phyloP scores from a whole-genome alignment of 2,113 vertebrate species.

The Scomber scombrus region DNA sequence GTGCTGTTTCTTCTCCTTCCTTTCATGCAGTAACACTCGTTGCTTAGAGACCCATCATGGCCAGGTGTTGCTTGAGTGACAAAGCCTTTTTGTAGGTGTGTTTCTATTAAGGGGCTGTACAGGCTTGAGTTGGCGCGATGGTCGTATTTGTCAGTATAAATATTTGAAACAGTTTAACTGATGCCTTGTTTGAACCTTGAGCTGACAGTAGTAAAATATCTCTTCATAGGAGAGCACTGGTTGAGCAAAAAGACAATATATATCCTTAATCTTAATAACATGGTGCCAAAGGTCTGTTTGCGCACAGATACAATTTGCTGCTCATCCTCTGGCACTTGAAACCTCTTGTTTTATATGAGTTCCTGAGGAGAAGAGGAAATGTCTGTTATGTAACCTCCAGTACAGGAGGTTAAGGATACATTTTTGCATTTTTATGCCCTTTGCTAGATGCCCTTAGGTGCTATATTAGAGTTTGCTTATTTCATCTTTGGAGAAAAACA shows the following conservation, averaged over 20 bases:
- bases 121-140: conserved; percentile 1
- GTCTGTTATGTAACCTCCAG: conserved; percentile 10
- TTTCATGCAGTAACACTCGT: conserved; percentile 55
- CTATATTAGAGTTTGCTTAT: background rate
- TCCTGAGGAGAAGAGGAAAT: conserved; percentile 44
- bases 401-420: conserved; percentile 3
- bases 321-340: conserved; percentile 38
- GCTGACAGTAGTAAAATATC: background rate
- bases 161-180: conserved; percentile 12
- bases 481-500: background rate
- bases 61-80: conserved; percentile 59
- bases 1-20: conserved; percentile 31
- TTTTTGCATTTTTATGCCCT: conserved; percentile 6
- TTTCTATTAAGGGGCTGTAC: conserved; percentile 31
- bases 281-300: conserved; percentile 43
- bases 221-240: background rate
- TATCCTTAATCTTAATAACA: conserved; percentile 13
- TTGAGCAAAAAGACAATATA: conserved; percentile 10
- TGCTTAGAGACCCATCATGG: conserved; percentile 75
- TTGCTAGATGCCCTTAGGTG: background rate
- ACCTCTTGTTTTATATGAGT: conserved; percentile 1
- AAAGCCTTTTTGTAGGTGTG: conserved; percentile 44
- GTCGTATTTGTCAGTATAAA: conserved; percentile 27
- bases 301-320: conserved; percentile 18
- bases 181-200: conserved; percentile 27